Evolutionary conservation across 2,113 vertebrate species (phyloP), one percentile per base, ranked within the genome.

Genomic region (Rhabdornis inornatus): DNA sequence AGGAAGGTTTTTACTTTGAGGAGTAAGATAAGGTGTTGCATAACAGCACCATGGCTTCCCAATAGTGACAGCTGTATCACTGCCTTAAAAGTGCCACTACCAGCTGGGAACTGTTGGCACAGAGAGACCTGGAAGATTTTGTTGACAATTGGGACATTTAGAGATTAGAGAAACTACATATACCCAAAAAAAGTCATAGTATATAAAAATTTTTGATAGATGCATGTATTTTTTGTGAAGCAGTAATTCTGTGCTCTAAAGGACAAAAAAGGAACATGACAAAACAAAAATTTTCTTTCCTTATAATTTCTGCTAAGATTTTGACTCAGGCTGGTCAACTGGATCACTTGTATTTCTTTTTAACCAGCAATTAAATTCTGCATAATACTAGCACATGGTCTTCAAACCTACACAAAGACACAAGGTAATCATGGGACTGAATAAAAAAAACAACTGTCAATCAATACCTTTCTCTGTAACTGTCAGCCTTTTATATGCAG

Each of bases 11-110:
- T 81, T 45, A 70, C 14, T 70, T 40, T 27, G 25, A 70, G 45
- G 44, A 74, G 42, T 31, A 18, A n/a, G 45, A 70, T 30, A 28
- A 87, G 25, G 10, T 60, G 56, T 55, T 66, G 33, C 56, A 61
- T 31, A 81, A 69, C 22, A 72, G 49, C 18, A 61, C 6, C 0
- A 1, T 5, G 8, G 37, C 24, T 94, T 14, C 22, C 10, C 52
- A 78, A 0, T 0, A 3, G 23, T n/a, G 47, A 56, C 22, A 75
- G 39, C n/a, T 72, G 15, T 24, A 56, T 13, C 49, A 40, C 3
- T 52, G 64, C 45, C 31, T 59, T 65, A 24, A 14, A 35, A 65
- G 25, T 19, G 47, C 19, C 20, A 49, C n/a, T 42, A 4, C 27
- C 7, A 70, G 31, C 42, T 61, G 60, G 42, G 31, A 91, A 63